These are phyloP conservation scores for Epinephelus fuscoguttatus DNA, from an alignment of 2,113 vertebrate genomes.

Conservation along the genomic window DNA sequence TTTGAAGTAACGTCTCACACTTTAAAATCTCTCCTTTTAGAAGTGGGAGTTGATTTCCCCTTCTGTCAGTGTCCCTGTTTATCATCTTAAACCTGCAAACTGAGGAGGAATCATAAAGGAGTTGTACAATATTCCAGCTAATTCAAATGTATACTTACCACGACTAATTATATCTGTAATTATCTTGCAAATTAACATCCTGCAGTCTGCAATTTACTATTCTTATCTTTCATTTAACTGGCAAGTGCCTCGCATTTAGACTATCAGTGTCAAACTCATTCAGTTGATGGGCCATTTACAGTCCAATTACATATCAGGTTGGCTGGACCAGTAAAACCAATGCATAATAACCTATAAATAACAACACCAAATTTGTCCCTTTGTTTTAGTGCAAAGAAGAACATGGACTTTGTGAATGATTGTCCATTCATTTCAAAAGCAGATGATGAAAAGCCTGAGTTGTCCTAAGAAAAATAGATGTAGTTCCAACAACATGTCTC, in stretches of 20 bases:
- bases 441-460: no score
- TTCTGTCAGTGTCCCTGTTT: neutral
- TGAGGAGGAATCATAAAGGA: neutral
- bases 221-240: conserved; percentile 9
- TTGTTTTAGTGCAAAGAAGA: no score
- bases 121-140: neutral
- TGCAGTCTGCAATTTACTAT: conserved; percentile 18
- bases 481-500: no score
- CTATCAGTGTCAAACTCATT: neutral
- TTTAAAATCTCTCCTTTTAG: neutral
- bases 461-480: no score
- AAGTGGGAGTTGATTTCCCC: neutral
- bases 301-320: no score
- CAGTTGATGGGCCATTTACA: no score
- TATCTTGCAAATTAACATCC: neutral
- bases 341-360: no score
- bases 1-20: neutral
- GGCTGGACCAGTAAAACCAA: no score
- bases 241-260: neutral
- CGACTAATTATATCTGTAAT: conserved; percentile 14
- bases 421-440: no score
- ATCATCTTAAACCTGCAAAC: neutral
- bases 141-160: conserved; percentile 2
- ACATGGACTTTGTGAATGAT: no score
- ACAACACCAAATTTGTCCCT: no score